Evolutionary conservation across 2,888 invertebrate species (phyloP).

Genomic region (Lepidocyrtoides sp.): DNA sequence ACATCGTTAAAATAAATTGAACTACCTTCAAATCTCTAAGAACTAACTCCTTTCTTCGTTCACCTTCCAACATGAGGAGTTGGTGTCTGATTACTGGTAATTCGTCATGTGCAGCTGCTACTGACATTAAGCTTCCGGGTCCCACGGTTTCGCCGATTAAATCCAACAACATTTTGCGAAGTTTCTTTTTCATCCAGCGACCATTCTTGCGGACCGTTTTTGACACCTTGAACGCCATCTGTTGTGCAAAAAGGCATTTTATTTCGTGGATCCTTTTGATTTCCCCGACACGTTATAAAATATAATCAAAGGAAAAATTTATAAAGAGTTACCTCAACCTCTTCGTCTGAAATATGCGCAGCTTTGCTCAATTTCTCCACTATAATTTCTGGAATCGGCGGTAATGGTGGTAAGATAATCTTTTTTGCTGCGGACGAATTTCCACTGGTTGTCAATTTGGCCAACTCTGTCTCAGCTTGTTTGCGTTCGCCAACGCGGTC

Average conservation of each 20-base stretch:
- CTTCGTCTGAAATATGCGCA: constrained; percentile 54
- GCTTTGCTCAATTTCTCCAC: constrained; percentile 41
- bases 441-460: constrained; percentile 44
- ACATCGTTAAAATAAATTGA: background rate
- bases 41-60: constrained; percentile 48
- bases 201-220: constrained; percentile 34
- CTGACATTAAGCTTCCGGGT: background rate
- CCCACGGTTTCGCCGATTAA: constrained; percentile 35
- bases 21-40: constrained; percentile 53
- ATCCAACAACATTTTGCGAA: constrained; percentile 38
- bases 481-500: constrained; percentile 55
- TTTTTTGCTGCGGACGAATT: background rate
- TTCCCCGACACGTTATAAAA: too few species aligned
- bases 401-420: background rate
- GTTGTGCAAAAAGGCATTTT: too few species aligned
- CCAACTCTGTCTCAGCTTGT: background rate
- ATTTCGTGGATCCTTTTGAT: too few species aligned
- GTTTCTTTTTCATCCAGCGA: constrained; percentile 39
- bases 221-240: constrained; percentile 58
- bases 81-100: constrained; percentile 54
- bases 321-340: constrained; percentile 52
- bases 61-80: constrained; percentile 59
- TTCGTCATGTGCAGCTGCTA: background rate
- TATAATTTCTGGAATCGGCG: constrained; percentile 49
- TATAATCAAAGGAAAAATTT: background rate